Evolutionary conservation across 23 tunicate genomes (phyloP), one percentile per base, ranked within the genome.

Genomic region (Clavelina lepadiformis): DNA sequence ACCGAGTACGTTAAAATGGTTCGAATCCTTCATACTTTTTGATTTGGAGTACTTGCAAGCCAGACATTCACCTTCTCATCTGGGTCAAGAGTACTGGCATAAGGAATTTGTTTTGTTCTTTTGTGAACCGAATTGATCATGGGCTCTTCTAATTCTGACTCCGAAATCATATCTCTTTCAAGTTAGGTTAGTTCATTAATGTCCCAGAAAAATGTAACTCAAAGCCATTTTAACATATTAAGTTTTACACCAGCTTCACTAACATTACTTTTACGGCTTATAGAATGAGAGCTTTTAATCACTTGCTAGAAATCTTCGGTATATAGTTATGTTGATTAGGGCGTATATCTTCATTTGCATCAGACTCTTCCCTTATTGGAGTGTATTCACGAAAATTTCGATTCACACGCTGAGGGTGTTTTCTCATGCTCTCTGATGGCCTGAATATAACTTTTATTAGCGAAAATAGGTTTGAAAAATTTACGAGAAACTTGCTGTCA

Each of bases 21-120:
- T n/a, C n/a, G n/a, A n/a, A n/a, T n/a, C n/a, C n/a, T n/a, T n/a
- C 58, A 24, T 38, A 81, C 82, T 46, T 68, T 88, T n/a, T 34
- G 37, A 24, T 74, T 80, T 2, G 96, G 75, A 0, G 84, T 38
- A 55, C 47, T 75, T 74, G 73, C 63, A 74, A 89, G 49, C 97
- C 97, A 89, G 49, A 81, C 76, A 50, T 76, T 50, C 5, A 89
- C 97, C 55, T 89, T 89, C 44, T 81, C 80, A 0, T 69, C 85
- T 11, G 97, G 97, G 50, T 89, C 97, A 0, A 86, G 60, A 18
- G 95, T 76, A 0, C 74, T 61, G 1, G 83, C 80, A 35, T 66
- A 74, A 27, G 79, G 68, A 49, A 82, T 65, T 45, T 63, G 70
- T 46, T 82, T 82, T 46, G 75, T 65, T 30, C 38, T 59, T 67